Percentiles rank a stretch among this genome's conserved stretches.
phyloP scores from a whole-genome alignment of 2,113 vertebrate genomes.

The Abramis brama region DNA sequence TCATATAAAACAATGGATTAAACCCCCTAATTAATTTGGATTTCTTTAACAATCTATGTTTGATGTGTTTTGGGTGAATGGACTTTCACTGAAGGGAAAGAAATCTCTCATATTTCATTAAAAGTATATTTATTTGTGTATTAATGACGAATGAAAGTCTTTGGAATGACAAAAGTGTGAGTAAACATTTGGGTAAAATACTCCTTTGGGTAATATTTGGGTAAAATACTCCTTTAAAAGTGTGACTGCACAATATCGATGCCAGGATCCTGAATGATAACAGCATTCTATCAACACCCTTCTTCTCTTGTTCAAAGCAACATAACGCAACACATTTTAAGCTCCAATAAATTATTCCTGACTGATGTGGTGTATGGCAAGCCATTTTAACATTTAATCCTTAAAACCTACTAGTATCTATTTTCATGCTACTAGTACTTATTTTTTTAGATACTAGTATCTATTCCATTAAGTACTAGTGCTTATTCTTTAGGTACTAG shows the following conservation, averaged over 20 bases:
- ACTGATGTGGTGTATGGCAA: background rate
- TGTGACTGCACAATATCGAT: background rate
- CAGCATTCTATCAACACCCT: background rate
- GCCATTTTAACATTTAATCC: too few species aligned
- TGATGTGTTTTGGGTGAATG: background rate
- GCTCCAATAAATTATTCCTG: background rate
- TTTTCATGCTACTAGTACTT: too few species aligned
- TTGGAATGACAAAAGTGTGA: background rate
- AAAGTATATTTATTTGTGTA: background rate
- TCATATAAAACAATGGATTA: background rate
- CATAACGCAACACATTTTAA: conserved; percentile 19
- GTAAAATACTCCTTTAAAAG: background rate
- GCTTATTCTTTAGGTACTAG: too few species aligned
- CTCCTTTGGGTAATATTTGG: background rate
- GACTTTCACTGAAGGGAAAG: background rate
- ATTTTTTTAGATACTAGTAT: too few species aligned
- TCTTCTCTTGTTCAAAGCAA: background rate
- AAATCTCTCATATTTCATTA: background rate
- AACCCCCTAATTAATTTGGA: background rate
- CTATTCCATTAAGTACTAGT: too few species aligned
- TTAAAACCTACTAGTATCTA: too few species aligned
- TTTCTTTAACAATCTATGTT: background rate
- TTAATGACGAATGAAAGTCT: background rate
- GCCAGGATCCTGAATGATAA: background rate
- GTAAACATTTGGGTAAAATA: background rate